Base-by-base conservation (phyloP, 1,140 invertebrate genomes). In the Pseudobourletiella spinata region DNA sequence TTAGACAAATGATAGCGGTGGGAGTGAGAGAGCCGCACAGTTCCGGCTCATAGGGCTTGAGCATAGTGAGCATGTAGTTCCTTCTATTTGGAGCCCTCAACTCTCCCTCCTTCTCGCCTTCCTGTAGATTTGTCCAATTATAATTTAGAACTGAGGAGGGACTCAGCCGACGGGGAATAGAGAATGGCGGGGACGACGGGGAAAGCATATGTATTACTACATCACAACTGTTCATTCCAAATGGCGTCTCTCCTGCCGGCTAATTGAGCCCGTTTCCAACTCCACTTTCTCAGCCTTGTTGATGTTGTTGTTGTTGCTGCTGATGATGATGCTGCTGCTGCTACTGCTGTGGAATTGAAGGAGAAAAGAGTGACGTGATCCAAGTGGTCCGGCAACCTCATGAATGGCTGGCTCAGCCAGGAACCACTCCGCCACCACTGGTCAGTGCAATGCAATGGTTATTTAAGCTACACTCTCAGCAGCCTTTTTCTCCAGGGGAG, bases 1-100 rank as follows among this genome's bases (percentile, higher is more conserved):
- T 66, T 66, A 66, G 64, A 66, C 64, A 66, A 66, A 66, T 66
- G 64, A 66, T 65, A 56, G 50, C 39, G 32, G 58, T 61, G 58
- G 59, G 63, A 64, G 58, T 60, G 18, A 48, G 6, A 48, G 44
- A 48, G 18, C 35, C 57, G 59, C 22, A 58, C 61, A 61, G 59
- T 65, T 65, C 54, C 55, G 59, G 59, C 24, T 65, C 64, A 60
- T 65, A 52, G 46, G 32, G 28, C 51, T 25, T 29, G 28, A 32
- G 26, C 56, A 26, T 44, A 44, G 39, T 42, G 56, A 44, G 25
- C 51, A 25, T 39, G 46, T 59, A n/a, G 46, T 20, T 59, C 58
- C 46, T 30, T 57, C 42, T 57, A n/a, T n/a, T n/a, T n/a, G n/a
- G n/a, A n/a, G n/a, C 56, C 32, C 39, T 57, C 30, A 26, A 24